phyloP scores from a whole-genome alignment of 2,888 invertebrate species.

The Hololepta plana region DNA sequence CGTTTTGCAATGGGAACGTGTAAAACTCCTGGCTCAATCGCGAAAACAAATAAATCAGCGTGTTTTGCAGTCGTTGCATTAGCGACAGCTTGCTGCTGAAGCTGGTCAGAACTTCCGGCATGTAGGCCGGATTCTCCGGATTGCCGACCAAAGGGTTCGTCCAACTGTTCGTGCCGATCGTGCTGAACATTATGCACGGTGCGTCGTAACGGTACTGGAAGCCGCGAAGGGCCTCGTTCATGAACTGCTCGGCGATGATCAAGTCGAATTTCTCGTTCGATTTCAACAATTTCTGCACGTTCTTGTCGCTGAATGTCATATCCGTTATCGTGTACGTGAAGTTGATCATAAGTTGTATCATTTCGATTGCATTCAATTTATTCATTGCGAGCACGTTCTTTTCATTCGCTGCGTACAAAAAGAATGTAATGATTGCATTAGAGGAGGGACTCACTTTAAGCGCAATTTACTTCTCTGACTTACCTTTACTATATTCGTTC shows the following conservation, averaged over 20 bases:
- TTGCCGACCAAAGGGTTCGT: slow-evolving; percentile 29
- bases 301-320: slow-evolving; percentile 20
- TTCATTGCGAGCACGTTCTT: slow-evolving; percentile 1
- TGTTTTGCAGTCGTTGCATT: slow-evolving; percentile 32
- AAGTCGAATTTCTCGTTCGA: slow-evolving; percentile 22
- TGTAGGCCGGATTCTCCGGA: slow-evolving; percentile 28
- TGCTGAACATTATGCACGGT: slow-evolving; percentile 20
- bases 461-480: too few species aligned
- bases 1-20: slow-evolving; percentile 12
- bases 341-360: too few species aligned
- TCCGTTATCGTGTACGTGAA: too few species aligned
- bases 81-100: slow-evolving; percentile 30
- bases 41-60: slow-evolving; percentile 21
- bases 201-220: slow-evolving; percentile 19
- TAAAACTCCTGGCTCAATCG: slow-evolving; percentile 14
- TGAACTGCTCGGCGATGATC: slow-evolving; percentile 26
- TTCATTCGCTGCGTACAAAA: neutral
- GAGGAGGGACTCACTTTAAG: too few species aligned
- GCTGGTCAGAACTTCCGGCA: slow-evolving; percentile 27
- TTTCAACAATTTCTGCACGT: slow-evolving; percentile 18
- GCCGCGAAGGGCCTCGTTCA: slow-evolving; percentile 28
- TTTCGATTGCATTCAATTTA: too few species aligned
- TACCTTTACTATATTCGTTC: too few species aligned
- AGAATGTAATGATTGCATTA: too few species aligned
- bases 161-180: slow-evolving; percentile 24